Conservation (phyloP, 2,113 vertebrate genomes). For the Pycnonotus jocosus region DNA sequence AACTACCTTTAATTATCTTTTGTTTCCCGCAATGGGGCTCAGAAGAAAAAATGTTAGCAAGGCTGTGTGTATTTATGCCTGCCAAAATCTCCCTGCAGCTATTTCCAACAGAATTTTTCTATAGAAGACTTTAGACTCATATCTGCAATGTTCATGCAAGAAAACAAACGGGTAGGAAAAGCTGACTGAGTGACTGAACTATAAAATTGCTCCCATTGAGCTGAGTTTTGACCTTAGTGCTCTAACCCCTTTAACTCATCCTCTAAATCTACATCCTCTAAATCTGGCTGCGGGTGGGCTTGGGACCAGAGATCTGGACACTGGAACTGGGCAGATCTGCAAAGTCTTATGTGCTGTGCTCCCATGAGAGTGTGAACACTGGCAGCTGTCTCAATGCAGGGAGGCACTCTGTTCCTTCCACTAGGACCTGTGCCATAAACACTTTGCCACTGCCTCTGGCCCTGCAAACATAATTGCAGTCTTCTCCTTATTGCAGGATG, state of each 20-base stretch:
- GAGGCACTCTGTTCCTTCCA: neutral
- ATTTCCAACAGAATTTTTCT: neutral
- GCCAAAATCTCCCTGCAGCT: neutral
- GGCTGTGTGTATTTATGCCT: neutral
- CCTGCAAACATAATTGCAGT: neutral
- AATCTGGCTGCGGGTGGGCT: neutral
- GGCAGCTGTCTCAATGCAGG: neutral
- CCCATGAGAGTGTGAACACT: neutral
- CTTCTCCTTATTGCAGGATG: neutral
- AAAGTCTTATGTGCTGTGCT: neutral
- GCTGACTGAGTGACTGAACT: neutral
- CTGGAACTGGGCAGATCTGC: neutral
- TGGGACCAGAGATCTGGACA: neutral
- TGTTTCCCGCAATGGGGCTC: neutral
- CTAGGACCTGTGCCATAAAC: neutral
- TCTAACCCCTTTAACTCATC: neutral
- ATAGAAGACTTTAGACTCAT: neutral
- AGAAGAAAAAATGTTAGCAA: neutral
- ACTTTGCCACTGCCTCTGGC: neutral
- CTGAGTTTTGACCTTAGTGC: neutral
- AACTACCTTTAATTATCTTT: constrained; percentile 35
- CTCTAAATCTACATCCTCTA: neutral
- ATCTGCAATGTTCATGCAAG: neutral
- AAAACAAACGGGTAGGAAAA: neutral
- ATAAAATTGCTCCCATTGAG: neutral